Evolutionary conservation across 2,888 invertebrate species (phyloP).

Genomic region (Drosophila macrothrix): DNA sequence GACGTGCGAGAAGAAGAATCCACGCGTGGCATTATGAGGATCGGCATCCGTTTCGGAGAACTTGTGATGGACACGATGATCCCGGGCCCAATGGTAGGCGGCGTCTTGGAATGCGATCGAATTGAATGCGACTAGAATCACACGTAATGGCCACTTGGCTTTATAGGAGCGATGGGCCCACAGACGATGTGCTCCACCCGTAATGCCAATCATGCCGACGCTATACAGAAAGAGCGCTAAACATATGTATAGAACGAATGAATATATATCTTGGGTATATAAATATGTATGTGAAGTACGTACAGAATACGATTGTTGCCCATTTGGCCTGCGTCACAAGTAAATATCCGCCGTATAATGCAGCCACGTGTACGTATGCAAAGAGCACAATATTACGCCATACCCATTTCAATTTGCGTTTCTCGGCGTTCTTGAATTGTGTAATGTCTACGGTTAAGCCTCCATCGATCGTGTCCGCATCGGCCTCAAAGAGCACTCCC

Average conservation of each 20-base stretch:
- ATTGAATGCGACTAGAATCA: conserved; percentile 92
- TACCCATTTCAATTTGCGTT: conserved; percentile 87
- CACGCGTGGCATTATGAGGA: conserved; percentile 95
- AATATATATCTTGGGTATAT: too few relatives aligned
- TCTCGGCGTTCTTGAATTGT: conserved; percentile 86
- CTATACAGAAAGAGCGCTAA: conserved; percentile 91
- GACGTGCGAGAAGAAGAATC: conserved; percentile 98
- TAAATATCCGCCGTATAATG: conserved; percentile 91
- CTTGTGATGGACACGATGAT: conserved; percentile 95
- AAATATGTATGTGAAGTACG: conserved; percentile 79
- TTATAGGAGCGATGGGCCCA: conserved; percentile 98
- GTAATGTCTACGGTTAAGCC: conserved; percentile 87
- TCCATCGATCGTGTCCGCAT: conserved; percentile 88
- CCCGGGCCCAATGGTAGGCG: conserved; percentile 91
- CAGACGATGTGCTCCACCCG: conserved; percentile 97
- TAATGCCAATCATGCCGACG: conserved; percentile 94
- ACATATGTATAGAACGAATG: conserved; percentile 40
- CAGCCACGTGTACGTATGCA: conserved; percentile 90
- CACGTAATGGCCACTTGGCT: conserved; percentile 94
- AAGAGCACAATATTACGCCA: conserved; percentile 94
- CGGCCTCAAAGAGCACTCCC: conserved; percentile 88
- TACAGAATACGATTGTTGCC: conserved; percentile 90
- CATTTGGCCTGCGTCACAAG: conserved; percentile 90
- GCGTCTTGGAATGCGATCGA: conserved; percentile 95
- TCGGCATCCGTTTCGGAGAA: conserved; percentile 97